These are phyloP conservation scores for Puntigrus tetrazona DNA, from an alignment of 2,113 vertebrate species.

Conservation along the genomic window DNA sequence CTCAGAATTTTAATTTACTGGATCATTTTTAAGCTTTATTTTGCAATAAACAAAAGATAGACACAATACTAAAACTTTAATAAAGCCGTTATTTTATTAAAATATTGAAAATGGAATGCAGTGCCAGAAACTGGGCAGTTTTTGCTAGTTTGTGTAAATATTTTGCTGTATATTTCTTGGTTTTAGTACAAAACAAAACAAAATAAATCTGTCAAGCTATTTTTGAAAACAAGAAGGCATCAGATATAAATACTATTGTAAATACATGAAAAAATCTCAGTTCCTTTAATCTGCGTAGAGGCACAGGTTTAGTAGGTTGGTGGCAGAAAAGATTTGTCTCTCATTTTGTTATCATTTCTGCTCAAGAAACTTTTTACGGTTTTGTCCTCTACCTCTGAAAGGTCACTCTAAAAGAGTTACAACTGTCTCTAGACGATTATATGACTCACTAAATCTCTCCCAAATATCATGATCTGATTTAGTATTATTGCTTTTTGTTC, in stretches of 20 bases:
- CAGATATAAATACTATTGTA: not conserved
- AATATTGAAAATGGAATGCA: not conserved
- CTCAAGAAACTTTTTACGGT: conserved; percentile 46
- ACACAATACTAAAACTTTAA: not conserved
- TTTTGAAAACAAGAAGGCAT: not conserved
- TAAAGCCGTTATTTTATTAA: not conserved
- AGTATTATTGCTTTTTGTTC: conserved; percentile 44
- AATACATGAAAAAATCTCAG: not conserved
- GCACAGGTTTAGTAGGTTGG: conserved; percentile 1
- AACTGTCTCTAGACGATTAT: conserved; percentile 41
- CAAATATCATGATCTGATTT: conserved; percentile 55
- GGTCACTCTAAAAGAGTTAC: conserved; percentile 51
- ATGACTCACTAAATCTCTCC: conserved; percentile 44
- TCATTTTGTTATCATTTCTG: conserved; percentile 48
- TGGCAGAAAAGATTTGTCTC: conserved; percentile 2
- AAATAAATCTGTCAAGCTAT: not conserved
- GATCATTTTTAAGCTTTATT: not conserved
- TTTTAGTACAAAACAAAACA: not conserved
- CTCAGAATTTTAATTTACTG: not conserved
- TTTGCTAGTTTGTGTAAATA: not conserved
- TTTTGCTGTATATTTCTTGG: not conserved
- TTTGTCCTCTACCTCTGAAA: conserved; percentile 49
- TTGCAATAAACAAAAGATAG: not conserved
- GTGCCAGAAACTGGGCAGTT: not conserved
- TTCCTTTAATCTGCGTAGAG: conserved; percentile 7